Evolutionary conservation across 2,113 vertebrate genomes (phyloP).

Genomic region (Centrocercus urophasianus): DNA sequence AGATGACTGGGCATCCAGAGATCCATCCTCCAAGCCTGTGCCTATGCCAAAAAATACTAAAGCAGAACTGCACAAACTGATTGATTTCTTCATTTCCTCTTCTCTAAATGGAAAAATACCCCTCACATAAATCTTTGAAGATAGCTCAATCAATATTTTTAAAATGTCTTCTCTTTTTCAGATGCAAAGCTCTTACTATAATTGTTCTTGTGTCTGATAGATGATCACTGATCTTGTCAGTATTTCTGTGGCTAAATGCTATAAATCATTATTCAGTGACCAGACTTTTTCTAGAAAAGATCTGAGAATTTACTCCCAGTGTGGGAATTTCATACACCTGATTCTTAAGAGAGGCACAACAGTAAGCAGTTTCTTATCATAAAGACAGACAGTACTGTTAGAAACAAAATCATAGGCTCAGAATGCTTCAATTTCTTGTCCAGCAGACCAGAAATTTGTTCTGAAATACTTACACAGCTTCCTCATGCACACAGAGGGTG

Average conservation of each 20-base stretch:
- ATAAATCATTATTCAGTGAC: background rate
- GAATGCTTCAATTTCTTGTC: background rate
- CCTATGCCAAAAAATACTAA: background rate
- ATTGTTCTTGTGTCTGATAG: background rate
- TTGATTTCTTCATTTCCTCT: background rate
- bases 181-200: background rate
- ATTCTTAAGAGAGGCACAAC: background rate
- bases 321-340: conserved; percentile 2
- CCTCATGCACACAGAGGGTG: background rate
- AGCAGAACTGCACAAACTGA: background rate
- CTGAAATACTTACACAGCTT: background rate
- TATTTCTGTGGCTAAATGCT: background rate
- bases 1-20: background rate
- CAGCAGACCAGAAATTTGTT: background rate
- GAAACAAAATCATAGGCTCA: background rate
- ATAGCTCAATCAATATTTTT: background rate
- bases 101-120: background rate
- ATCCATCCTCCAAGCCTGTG: accelerated
- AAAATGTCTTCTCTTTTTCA: background rate
- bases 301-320: background rate
- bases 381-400: background rate
- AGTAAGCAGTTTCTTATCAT: background rate
- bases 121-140: background rate
- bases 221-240: background rate
- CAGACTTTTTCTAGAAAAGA: background rate